Evolutionary conservation across 2,888 invertebrate genomes (phyloP), one percentile per base, ranked within the genome.

Genomic region (Lymantria monacha): DNA sequence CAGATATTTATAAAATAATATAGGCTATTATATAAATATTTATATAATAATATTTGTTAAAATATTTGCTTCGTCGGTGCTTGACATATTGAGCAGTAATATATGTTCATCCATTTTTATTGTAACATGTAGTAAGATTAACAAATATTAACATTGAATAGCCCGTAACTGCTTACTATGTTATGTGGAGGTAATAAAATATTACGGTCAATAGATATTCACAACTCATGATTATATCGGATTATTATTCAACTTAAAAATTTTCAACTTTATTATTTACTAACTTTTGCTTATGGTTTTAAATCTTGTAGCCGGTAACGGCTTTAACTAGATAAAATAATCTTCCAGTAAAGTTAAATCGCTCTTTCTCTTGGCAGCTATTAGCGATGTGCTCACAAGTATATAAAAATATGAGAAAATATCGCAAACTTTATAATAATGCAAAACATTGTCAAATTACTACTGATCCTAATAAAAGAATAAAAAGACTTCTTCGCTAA

Each of bases 71-170:
- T 13, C 12, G 13, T 12, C 12, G 14, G 30, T 1, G 9, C 33
- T 33, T 44, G 22, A 44, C 9, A 36, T 44, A 36, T 22, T 36
- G 9, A 36, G 33, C 40, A 56, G 43, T 43, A 49, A 49, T 49
- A 53, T 53, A 60, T 49, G 42, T 46, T 63, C 53, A 60, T 52
- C 49, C 38, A 15, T 11, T 36, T 46, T 42, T 47, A 44, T 49
- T 53, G 15, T 47, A 30, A 45, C 42, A n/a, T 38, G 38, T 30
- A 38, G 38, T 30, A 46, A 30, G 45, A 46, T 46, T 46, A 46
- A 15, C 38, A 30, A 30, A 46, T 30, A 46, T 46, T 38, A 46
- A 38, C 30, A 30, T 3, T 0, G 15, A 9, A 38, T 30, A 37
- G 15, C 7, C n/a, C 30, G 30, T 45, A 45, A 13, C n/a, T 46